Evolutionary conservation across 2,113 vertebrate genomes (phyloP), one percentile per base, ranked within the genome.

Genomic region (Leucosticte australis): DNA sequence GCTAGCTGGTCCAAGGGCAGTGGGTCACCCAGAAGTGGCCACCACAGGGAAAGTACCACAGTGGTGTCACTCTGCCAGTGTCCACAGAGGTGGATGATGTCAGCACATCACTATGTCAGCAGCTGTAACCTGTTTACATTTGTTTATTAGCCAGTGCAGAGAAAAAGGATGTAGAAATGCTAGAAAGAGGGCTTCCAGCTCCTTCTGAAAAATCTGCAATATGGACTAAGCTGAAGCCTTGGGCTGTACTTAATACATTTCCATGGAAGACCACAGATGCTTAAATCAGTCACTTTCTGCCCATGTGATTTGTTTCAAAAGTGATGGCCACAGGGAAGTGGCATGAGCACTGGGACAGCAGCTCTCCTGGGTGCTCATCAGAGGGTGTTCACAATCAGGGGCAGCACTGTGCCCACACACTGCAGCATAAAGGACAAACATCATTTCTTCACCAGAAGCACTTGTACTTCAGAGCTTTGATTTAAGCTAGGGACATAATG

Each of bases 31-130:
- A 78, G 47, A 35, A 44, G 44, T 3, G 22, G 41, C 28, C 57
- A 68, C 39, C 70, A 52, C 33, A 67, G 39, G 47, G 52, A 74
- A 87, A 75, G 50, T 7, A 16, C 28, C 1, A 0, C 24, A 19
- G 63, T 4, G 17, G 42, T 64, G 49, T 65, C 83, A 56, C 62
- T 23, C 8, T 9, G 26, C n/a, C 0, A 0, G 5, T 70, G 39
- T 53, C 9, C 5, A 6, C n/a, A 42, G 80, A 74, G 46, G 14
- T 15, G 39, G 35, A 35, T 41, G 35, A 42, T 76, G 50, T 39
- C 64, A 59, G 31, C 31, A 49, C 47, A 63, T 41, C 46, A 26
- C 42, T 55, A 27, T 17, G 47, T n/a, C 44, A 74, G 81, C 55
- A 78, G 46, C 73, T 64, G 33, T 16, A 10, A 78, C 44, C 65